Percentiles rank a stretch among this genome's conserved stretches.
Conservation (phyloP, 2,888 invertebrate genomes). For the Taphrorychus bicolor region DNA sequence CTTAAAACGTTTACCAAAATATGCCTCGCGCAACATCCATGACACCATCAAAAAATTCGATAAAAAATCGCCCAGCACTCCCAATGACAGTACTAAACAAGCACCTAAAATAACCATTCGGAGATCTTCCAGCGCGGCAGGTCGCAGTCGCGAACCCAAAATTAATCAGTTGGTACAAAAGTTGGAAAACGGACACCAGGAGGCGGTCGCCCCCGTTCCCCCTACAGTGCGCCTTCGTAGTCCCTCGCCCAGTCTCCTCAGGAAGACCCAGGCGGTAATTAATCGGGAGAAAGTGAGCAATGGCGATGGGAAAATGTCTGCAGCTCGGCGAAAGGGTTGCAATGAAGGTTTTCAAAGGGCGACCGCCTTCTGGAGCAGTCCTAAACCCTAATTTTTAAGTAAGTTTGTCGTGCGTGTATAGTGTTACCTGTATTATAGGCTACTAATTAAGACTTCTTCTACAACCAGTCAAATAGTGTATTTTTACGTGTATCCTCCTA, state of each 20-base stretch:
- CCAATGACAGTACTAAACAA: neutral
- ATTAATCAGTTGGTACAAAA: constrained; percentile 46
- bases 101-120: constrained; percentile 20
- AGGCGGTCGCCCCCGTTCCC: constrained; percentile 11
- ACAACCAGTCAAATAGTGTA: neutral
- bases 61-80: neutral
- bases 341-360: constrained; percentile 58
- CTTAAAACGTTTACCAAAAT: constrained; percentile 53
- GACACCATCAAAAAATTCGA: constrained; percentile 57
- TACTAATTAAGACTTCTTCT: neutral
- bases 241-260: constrained; percentile 58
- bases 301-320: constrained; percentile 47
- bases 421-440: neutral
- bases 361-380: constrained; percentile 58
- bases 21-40: constrained; percentile 53
- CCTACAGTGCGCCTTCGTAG: constrained; percentile 56
- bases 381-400: constrained; percentile 46
- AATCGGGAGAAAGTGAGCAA: constrained; percentile 56
- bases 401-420: neutral
- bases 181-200: constrained; percentile 29
- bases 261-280: constrained; percentile 61
- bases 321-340: constrained; percentile 48
- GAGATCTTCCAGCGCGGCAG: constrained; percentile 8
- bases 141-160: constrained; percentile 25
- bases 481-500: neutral